Evolutionary conservation across 2,113 vertebrate genomes (phyloP).

Genomic region (Platysteira castanea): DNA sequence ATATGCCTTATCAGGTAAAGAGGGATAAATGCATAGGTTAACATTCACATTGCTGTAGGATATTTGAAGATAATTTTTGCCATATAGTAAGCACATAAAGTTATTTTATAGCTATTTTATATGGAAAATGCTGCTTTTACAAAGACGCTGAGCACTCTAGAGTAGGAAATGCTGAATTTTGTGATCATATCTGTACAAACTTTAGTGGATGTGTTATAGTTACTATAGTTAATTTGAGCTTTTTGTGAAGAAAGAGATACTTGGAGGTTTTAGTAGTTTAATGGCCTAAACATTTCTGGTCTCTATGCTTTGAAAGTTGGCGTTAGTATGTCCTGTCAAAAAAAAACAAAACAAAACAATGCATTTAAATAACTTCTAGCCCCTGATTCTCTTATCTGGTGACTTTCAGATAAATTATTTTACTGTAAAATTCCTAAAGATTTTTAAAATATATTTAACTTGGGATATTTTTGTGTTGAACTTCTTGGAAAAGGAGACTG

Average conservation of each 20-base stretch:
- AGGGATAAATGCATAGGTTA: background rate
- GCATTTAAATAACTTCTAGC: background rate
- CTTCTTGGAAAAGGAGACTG: background rate
- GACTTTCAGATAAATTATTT: background rate
- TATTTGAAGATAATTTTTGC: background rate
- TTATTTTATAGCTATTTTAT: background rate
- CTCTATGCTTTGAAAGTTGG: background rate
- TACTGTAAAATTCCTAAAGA: background rate
- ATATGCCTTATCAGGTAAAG: conserved; percentile 88
- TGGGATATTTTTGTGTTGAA: background rate
- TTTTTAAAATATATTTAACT: background rate
- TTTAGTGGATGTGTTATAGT: background rate
- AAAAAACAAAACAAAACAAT: background rate
- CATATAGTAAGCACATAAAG: background rate
- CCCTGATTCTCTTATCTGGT: background rate
- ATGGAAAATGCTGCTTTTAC: background rate
- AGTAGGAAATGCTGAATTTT: background rate
- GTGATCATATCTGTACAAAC: background rate
- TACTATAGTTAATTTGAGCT: background rate
- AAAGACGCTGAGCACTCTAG: background rate
- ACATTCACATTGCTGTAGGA: background rate
- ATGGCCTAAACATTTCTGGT: background rate
- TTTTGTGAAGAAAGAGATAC: background rate
- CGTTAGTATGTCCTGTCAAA: background rate
- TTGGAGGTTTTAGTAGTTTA: background rate